A percentile compares a stretch with the other conserved stretches of the same genome.
These are phyloP conservation scores for Beroe forskalii DNA, from an alignment of 37 sponge, comb jelly and placozoan genomes.

Conservation along the genomic window DNA sequence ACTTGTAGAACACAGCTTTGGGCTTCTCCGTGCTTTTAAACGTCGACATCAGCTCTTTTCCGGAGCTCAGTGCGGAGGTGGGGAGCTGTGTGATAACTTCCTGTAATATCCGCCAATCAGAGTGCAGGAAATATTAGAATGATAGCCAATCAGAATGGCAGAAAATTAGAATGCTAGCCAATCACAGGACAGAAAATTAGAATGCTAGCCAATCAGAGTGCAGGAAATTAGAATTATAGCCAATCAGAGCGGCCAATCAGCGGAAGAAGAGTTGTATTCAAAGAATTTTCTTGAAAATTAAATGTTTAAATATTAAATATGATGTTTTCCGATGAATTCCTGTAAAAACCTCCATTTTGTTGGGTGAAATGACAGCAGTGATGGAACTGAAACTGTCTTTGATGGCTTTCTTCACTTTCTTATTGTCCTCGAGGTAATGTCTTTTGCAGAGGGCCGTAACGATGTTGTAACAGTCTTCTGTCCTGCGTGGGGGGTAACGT, in stretches of 20 bases:
- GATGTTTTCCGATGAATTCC: no score
- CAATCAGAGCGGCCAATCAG: neutral
- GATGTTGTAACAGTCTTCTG: constrained; percentile 33
- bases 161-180: neutral
- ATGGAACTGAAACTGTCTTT: constrained; percentile 6
- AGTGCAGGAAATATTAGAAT: no score
- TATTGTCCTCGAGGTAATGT: neutral
- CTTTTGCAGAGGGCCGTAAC: constrained; percentile 20
- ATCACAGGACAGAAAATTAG: no score
- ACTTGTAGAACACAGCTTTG: neutral
- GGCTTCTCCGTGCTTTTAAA: neutral
- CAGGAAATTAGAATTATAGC: no score
- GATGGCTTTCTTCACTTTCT: constrained; percentile 48
- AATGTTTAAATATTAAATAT: no score
- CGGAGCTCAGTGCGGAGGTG: neutral
- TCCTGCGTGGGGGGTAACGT: no score
- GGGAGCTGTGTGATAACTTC: constrained; percentile 13
- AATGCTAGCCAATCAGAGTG: no score
- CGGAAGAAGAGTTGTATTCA: neutral
- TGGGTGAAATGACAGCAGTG: neutral
- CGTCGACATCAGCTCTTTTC: neutral
- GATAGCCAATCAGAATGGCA: neutral
- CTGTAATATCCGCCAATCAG: no score
- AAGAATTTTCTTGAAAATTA: no score
- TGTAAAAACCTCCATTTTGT: constrained; percentile 25